Evolutionary conservation across 2,888 invertebrate genomes (phyloP), one percentile per base, ranked within the genome.

Genomic region (Acrobasis repandana): DNA sequence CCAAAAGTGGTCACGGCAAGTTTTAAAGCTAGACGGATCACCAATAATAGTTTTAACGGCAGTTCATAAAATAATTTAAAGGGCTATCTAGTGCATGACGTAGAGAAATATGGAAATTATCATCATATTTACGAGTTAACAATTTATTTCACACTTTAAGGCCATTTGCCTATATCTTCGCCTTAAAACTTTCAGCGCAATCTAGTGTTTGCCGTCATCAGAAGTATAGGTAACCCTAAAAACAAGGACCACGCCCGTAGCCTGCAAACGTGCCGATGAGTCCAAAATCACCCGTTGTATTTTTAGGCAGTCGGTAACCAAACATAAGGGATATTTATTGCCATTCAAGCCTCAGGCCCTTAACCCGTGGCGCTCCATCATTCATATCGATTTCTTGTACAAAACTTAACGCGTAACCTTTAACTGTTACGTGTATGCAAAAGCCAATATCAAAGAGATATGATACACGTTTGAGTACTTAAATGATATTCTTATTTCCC

Each of bases 291-390:
- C 79, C 78, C 79, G 79, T 82, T 83, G 82, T 86, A 75, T 85
- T 83, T 85, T 77, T 78, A 84, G 74, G 80, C 86, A 85, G 82
- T 85, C 80, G 81, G 86, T 85, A 85, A 81, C 83, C 85, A 90
- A 81, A 90, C 86, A 85, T 80, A 79, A 78, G 81, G 76, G 77
- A 82, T 85, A 88, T 90, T 89, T 88, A 90, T 88, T 83, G 80
- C 78, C 65, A 77, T 77, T 75, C 84, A 69, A 68, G 66, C 72
- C 72, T 69, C 73, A 73, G 72, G 70, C 75, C 72, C 72, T 69
- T 73, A 73, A 72, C 70, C 75, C 43, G 75, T 62, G 68, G 65
- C 74, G 73, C 72, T 69, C 70, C 67, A 63, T 75, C 69, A 69
- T 77, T 68, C 65, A 72, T 75, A 77, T 77, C 71, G 75, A 75